These are phyloP conservation scores for Nomada ruficornis DNA, from an alignment of 2,888 invertebrate species.

Conservation along the genomic window DNA sequence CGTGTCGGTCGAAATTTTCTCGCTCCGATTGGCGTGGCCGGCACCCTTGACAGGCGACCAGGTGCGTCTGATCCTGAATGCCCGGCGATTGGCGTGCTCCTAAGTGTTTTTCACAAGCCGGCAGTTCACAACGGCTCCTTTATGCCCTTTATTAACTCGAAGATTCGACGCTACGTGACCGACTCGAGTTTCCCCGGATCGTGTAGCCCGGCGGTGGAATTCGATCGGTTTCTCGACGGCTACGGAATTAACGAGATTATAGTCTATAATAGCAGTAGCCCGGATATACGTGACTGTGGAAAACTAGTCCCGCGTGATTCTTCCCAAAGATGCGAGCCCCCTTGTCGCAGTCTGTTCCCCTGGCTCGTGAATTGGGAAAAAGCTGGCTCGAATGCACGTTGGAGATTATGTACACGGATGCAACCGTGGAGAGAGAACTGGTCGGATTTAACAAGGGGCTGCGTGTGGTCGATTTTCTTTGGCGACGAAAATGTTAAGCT, in stretches of 20 bases:
- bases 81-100: slow-evolving; percentile 27
- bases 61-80: slow-evolving; percentile 51
- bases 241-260: slow-evolving; percentile 42
- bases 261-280: no score
- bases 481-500: no score
- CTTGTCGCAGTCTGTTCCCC: not conserved
- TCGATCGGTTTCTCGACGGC: slow-evolving; percentile 16
- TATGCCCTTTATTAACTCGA: slow-evolving; percentile 66
- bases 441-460: no score
- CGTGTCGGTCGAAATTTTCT: slow-evolving; percentile 34
- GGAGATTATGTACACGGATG: not conserved
- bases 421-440: no score
- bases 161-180: slow-evolving; percentile 59
- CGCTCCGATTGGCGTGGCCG: slow-evolving; percentile 21
- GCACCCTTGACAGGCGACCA: slow-evolving; percentile 48
- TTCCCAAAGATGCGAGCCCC: not conserved
- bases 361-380: not conserved
- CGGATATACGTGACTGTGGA: not conserved
- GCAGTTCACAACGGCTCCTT: slow-evolving; percentile 57
- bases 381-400: not conserved
- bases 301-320: not conserved
- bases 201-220: slow-evolving; percentile 26
- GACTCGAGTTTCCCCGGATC: slow-evolving; percentile 61
- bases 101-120: slow-evolving; percentile 62
- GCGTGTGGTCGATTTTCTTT: no score